These are phyloP conservation scores for Epicauta chinensis DNA, from an alignment of 1,140 invertebrate genomes.

Conservation along the genomic window DNA sequence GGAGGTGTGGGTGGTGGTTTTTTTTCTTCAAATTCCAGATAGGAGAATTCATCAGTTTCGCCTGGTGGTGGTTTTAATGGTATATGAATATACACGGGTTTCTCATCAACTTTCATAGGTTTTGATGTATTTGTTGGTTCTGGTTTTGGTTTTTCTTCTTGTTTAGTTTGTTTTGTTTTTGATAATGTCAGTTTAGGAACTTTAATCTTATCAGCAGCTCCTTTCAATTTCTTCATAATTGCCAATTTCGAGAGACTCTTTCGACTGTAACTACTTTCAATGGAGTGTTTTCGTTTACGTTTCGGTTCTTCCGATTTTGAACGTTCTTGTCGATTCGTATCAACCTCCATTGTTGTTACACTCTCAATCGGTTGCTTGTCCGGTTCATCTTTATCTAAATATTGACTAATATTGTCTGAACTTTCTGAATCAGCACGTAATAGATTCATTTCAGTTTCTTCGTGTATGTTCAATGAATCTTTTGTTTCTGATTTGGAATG, in stretches of 20 bases:
- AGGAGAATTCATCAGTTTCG: conserved; percentile 33
- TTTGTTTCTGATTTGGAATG: conserved; percentile 3
- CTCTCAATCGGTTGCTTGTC: conserved; percentile 1
- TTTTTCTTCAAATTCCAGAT: conserved; percentile 31
- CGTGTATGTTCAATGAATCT: conserved; percentile 8
- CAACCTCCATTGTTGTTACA: background rate
- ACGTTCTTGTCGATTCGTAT: conserved; percentile 9
- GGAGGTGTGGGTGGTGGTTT: background rate
- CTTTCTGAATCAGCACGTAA: conserved; percentile 31
- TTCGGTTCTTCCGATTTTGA: conserved; percentile 25
- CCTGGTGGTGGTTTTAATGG: conserved; percentile 39
- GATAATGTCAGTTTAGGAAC: conserved; percentile 32
- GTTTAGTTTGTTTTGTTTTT: conserved; percentile 20
- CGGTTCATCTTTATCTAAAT: conserved; percentile 38
- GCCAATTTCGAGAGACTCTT: conserved; percentile 34
- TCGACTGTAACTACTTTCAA: conserved; percentile 36
- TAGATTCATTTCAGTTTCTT: conserved; percentile 21
- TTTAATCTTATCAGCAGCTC: conserved; percentile 36
- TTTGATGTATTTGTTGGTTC: conserved; percentile 1
- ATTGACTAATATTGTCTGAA: conserved; percentile 40
- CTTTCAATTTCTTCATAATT: conserved; percentile 34
- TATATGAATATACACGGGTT: conserved; percentile 41
- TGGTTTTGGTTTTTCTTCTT: conserved; percentile 10
- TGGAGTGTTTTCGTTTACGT: conserved; percentile 36
- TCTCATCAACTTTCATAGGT: conserved; percentile 12